Percentiles rank a stretch among this genome's conserved stretches.
These are phyloP conservation scores for Mus minutoides DNA, from an alignment of 2,797 vertebrate species.

Conservation along the genomic window DNA sequence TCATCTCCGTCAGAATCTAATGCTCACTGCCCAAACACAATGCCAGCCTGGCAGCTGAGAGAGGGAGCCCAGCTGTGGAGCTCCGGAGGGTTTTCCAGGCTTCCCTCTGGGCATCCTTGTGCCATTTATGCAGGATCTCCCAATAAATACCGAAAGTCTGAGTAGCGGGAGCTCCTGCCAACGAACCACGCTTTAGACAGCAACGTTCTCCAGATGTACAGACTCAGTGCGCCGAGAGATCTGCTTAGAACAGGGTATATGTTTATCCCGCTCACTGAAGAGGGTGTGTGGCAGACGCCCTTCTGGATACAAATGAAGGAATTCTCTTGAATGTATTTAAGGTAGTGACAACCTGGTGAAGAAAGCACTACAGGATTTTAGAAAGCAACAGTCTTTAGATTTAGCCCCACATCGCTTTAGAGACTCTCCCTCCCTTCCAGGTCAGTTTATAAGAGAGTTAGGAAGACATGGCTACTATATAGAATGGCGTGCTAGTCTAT, in stretches of 20 bases:
- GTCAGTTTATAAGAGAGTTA: not conserved
- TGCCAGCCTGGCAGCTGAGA: conserved; percentile 31
- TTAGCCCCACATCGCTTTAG: not conserved
- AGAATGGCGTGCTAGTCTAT: not conserved
- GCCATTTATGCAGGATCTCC: conserved; percentile 17
- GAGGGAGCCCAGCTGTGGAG: conserved; percentile 32
- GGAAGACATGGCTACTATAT: not conserved
- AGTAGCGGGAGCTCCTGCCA: conserved; percentile 51
- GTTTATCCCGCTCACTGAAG: not conserved
- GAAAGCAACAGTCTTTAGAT: not conserved
- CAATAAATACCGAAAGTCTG: conserved; percentile 68
- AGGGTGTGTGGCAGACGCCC: not conserved
- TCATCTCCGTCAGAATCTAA: not conserved
- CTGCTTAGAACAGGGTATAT: not conserved
- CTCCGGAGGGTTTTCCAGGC: conserved; percentile 50
- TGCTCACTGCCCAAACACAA: not conserved
- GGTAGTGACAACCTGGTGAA: not conserved
- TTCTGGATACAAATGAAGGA: not conserved
- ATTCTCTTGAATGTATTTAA: conserved; percentile 42
- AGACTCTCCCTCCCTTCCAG: conserved; percentile 1
- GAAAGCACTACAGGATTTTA: conserved; percentile 9
- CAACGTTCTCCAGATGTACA: conserved; percentile 72
- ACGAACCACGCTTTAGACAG: not conserved
- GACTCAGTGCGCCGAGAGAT: not conserved
- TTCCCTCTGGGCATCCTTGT: conserved; percentile 36